phyloP scores from a whole-genome alignment of 2,797 vertebrate species.

The Sphenodon punctatus region DNA sequence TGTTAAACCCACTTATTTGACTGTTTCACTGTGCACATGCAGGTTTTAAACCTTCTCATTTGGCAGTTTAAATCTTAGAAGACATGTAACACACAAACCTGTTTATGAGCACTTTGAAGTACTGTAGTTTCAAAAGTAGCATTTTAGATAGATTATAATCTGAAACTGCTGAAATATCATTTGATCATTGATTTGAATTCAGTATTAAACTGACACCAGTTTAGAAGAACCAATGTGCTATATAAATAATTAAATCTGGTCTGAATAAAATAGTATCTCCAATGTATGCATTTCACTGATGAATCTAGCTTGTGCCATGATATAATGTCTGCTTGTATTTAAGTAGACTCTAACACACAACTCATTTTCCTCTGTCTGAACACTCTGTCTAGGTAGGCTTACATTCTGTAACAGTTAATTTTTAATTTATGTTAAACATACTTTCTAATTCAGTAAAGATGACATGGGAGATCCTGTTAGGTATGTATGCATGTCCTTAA shows the following conservation, averaged over 20 bases:
- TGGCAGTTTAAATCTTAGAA: slow-evolving; percentile 40
- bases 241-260: slow-evolving; percentile 63
- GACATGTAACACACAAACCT: background rate
- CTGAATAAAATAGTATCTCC: slow-evolving; percentile 73
- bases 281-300: slow-evolving; percentile 71
- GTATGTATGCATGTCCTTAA: slow-evolving; percentile 60
- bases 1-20: slow-evolving; percentile 63
- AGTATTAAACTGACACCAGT: background rate
- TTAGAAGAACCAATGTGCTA: slow-evolving; percentile 45
- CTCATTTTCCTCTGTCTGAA: background rate
- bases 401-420: slow-evolving; percentile 26
- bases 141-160: background rate
- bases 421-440: slow-evolving; percentile 44
- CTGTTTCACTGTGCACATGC: slow-evolving; percentile 8
- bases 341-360: slow-evolving; percentile 23
- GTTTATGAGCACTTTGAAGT: slow-evolving; percentile 13
- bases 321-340: slow-evolving; percentile 41
- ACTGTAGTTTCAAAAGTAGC: slow-evolving; percentile 17
- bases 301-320: slow-evolving; percentile 70
- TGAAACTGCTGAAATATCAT: background rate
- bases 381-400: slow-evolving; percentile 6
- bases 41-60: slow-evolving; percentile 9
- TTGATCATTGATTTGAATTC: slow-evolving; percentile 24
- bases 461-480: slow-evolving; percentile 44
- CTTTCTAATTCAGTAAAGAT: slow-evolving; percentile 59